A percentile compares a stretch with the other conserved stretches of the same genome.
Conservation (phyloP, 1,140 invertebrate genomes). For the Musca domestica region DNA sequence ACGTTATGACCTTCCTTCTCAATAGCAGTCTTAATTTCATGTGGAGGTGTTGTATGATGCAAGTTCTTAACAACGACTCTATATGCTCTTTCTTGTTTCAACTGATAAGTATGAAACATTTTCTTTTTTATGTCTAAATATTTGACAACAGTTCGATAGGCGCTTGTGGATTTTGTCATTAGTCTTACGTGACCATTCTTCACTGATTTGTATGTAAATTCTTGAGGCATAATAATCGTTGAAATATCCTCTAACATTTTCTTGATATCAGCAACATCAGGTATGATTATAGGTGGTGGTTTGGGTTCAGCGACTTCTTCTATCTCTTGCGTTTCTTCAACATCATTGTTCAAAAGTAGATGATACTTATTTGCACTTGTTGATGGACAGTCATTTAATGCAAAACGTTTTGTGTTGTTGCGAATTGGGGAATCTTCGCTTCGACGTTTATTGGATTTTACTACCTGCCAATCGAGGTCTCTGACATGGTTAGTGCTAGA, state of each 20-base stretch:
- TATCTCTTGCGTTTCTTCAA: no score
- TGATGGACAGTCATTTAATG: no score
- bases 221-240: not conserved
- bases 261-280: constrained; percentile 10
- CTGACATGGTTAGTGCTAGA: no score
- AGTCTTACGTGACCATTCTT: constrained; percentile 23
- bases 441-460: no score
- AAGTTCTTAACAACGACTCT: constrained; percentile 35
- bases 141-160: constrained; percentile 26
- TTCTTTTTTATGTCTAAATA: constrained; percentile 9
- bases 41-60: constrained; percentile 30
- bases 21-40: constrained; percentile 29
- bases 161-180: constrained; percentile 24
- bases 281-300: constrained; percentile 18
- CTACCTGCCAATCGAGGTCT: no score
- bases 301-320: no score
- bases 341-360: no score
- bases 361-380: no score
- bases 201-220: constrained; percentile 24
- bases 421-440: no score
- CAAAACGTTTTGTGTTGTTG: no score
- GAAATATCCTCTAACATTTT: constrained; percentile 14
- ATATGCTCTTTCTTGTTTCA: constrained; percentile 28
- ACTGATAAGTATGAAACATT: constrained; percentile 26
- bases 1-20: constrained; percentile 16